Evolutionary conservation across 64 coral and sea anemone genomes (phyloP).

Genomic region (Stichodactyla mertensii): DNA sequence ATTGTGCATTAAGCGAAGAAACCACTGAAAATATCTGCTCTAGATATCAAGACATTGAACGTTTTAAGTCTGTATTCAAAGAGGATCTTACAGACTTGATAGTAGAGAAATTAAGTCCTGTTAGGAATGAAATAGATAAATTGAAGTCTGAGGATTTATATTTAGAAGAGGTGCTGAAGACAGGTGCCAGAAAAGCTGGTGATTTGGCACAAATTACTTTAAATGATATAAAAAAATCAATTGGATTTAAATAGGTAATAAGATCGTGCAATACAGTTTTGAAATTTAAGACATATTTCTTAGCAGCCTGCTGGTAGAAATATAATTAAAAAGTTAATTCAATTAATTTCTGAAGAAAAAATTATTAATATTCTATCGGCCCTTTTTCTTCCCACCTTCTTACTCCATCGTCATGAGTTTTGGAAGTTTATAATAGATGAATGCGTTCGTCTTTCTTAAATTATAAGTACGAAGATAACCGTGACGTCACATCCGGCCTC

Average conservation of each 20-base stretch:
- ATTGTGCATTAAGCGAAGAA: constrained; percentile 52
- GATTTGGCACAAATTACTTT: constrained; percentile 44
- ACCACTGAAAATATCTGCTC: constrained; percentile 34
- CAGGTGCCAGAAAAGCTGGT: constrained; percentile 37
- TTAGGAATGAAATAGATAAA: constrained; percentile 24
- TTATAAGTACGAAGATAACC: too few species aligned
- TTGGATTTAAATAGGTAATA: constrained; percentile 47
- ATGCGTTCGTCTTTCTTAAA: too few species aligned
- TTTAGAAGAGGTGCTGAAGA: constrained; percentile 42
- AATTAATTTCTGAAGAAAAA: too few species aligned
- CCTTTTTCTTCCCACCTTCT: too few species aligned
- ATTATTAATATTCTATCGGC: too few species aligned
- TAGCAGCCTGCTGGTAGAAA: too few species aligned
- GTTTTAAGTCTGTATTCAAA: constrained; percentile 54
- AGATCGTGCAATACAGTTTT: too few species aligned
- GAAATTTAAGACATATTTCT: too few species aligned
- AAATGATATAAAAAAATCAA: constrained; percentile 35
- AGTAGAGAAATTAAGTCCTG: constrained; percentile 23
- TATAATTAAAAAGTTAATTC: too few species aligned
- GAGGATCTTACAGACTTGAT: constrained; percentile 57
- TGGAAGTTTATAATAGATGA: too few species aligned
- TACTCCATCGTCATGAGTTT: too few species aligned
- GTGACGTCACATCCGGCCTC: too few species aligned
- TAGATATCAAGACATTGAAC: constrained; percentile 59
- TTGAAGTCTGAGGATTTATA: constrained; percentile 35